Base-by-base conservation (phyloP, 1,140 invertebrate genomes). In the Brachionus manjavacas region DNA sequence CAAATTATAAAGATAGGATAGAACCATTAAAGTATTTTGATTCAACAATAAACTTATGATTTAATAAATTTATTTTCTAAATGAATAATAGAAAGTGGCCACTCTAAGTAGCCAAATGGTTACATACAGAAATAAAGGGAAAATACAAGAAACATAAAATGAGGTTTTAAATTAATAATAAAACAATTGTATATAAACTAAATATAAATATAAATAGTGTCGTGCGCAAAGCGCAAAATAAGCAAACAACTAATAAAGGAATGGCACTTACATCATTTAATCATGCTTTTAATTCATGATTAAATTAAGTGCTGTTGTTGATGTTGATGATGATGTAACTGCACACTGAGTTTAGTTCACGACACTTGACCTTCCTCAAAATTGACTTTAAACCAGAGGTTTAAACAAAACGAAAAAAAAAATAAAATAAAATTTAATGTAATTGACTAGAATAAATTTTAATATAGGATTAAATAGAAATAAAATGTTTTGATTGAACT, bases 211-310 rank as follows among this genome's bases (percentile, higher is more conserved):
- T 28, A 28, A 28, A 28, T 28, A n/a, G 64, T 68, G 64, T 8
- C 64, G 64, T 68, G 64, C 25, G 64, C 64, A 68, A 68, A 68
- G 25, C 64, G 25, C 64, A 68, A 68, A 35, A 31, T 68, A 31
- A 68, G 64, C 25, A 68, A 68, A 68, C 64, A 68, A 68, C 64
- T 68, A 31, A 9, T 31, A 68, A 68, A 68, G 64, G 64, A 68
- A 68, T 35, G 64, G 64, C 64, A 68, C 64, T 31, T 68, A 14
- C 16, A 68, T 68, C 64, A 68, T 68, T 68, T 68, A 68, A 68
- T 68, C 64, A 68, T 68, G 64, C n/a, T 68, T 68, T 68, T 68
- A 68, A 68, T 31, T 25, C 64, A 68, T 68, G 64, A 68, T 68
- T 25, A 68, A 68, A 68, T 68, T 25, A 68, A 68, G 64, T 68